Conservation (phyloP, 2,113 vertebrate species). For the Ardeotis arabs region DNA sequence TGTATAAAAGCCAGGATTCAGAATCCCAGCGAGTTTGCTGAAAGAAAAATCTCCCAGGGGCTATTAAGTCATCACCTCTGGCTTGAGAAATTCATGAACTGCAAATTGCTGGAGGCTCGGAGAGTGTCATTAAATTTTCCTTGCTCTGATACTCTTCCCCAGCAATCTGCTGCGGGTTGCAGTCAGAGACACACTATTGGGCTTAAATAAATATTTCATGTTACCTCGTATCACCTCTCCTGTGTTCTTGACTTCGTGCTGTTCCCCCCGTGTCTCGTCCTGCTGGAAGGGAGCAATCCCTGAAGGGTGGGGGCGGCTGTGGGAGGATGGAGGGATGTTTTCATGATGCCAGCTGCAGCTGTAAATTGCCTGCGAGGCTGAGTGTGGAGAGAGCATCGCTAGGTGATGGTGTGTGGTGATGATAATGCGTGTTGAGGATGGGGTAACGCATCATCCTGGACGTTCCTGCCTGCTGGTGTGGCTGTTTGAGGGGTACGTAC, state of each 20-base stretch:
- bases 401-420: not conserved
- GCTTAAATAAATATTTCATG: not conserved
- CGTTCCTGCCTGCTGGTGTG: not conserved
- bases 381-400: not conserved
- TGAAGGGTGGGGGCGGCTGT: not conserved
- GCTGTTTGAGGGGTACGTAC: not conserved
- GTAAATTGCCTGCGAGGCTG: not conserved
- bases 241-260: not conserved
- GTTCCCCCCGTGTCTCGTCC: not conserved
- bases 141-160: not conserved
- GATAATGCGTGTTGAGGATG: not conserved
- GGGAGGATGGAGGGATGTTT: not conserved
- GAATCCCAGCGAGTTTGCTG: not conserved
- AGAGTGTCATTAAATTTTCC: not conserved
- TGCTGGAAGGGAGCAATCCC: not conserved
- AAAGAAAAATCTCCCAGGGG: not conserved
- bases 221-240: conserved; percentile 2
- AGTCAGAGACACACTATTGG: not conserved
- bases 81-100: not conserved
- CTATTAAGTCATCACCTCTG: not conserved
- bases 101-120: not conserved
- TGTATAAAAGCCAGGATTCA: not conserved
- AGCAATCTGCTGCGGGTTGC: conserved; percentile 6
- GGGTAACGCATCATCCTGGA: rapidly evolving
- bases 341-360: not conserved